These are phyloP conservation scores for Epistrophe eligans DNA, from an alignment of 2,888 invertebrate genomes.

Conservation along the genomic window DNA sequence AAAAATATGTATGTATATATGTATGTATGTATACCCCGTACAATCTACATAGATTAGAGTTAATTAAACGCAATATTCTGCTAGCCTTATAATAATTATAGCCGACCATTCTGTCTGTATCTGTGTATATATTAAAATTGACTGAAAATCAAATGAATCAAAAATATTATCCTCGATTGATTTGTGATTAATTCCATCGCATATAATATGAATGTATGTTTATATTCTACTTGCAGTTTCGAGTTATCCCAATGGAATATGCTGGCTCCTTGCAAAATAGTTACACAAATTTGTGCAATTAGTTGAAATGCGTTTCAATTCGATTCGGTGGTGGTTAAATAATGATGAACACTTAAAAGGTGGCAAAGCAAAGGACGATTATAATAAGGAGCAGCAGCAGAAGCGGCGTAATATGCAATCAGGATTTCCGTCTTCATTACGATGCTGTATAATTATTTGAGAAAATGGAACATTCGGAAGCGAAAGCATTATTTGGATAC, in stretches of 20 bases:
- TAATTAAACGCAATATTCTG: background rate
- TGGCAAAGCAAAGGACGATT: slow-evolving; percentile 32
- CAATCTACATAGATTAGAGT: background rate
- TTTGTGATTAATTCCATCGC: slow-evolving; percentile 29
- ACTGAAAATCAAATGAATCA: slow-evolving; percentile 13
- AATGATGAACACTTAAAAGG: slow-evolving; percentile 46
- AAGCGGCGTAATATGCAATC: slow-evolving; percentile 58
- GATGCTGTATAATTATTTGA: slow-evolving; percentile 68
- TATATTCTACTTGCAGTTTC: slow-evolving; percentile 51
- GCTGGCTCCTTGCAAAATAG: slow-evolving; percentile 38
- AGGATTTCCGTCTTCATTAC: slow-evolving; percentile 58
- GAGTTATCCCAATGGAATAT: slow-evolving; percentile 32
- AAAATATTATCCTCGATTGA: slow-evolving; percentile 12
- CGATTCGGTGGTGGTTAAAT: slow-evolving; percentile 17
- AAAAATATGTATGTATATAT: background rate
- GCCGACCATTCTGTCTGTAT: background rate
- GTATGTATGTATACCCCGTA: too few relatives aligned
- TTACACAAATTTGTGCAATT: slow-evolving; percentile 46
- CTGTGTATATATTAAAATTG: too few relatives aligned
- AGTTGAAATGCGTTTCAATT: slow-evolving; percentile 62
- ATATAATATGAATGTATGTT: background rate
- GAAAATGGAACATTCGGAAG: slow-evolving; percentile 72
- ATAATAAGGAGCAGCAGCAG: background rate
- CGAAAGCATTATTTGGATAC: slow-evolving; percentile 68
- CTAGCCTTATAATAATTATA: background rate